Base-by-base conservation (phyloP, 1,140 invertebrate species). In the silkworm (Bombyx mori) region DNA sequence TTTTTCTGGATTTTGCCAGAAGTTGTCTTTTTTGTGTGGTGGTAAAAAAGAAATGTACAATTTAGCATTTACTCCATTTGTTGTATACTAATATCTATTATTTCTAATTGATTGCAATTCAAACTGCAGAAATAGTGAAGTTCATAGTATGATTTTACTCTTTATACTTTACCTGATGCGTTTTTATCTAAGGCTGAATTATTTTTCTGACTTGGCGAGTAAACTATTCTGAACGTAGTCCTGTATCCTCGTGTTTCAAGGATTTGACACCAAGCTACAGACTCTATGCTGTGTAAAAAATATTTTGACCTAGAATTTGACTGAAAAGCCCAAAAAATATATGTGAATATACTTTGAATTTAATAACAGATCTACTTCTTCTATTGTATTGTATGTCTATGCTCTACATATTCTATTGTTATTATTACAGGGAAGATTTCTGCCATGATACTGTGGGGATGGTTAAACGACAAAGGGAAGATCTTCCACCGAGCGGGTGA, bases 261-360 rank as follows among this genome's bases (percentile, higher is more conserved):
- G 53, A 96, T 88, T 81, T 97, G 94, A 86, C 96, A 97, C 86
- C 93, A 93, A 0, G 94, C 96, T 61, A 98, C 92, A 48, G 90
- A 91, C 66, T 97, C 95, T 70, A 97, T 96, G 66, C 93, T 92
- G 83, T 96, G 93, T 61, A 93, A 92, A 46, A 94, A 91, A 44
- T 95, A 91, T 69, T 89, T 90, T 58, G 83, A 79, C 56, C 78
- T 71, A 8, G 84, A 71, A 85, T 88, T 35, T 35, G 26, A 35
- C 26, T 35, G 26, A 35, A 35, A 35, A 35, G 4, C 26, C 26
- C 26, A 35, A 35, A 35, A 18, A 35, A 35, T 35, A 35, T 35
- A 35, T 35, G 75, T 10, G 81, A 80, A 64, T 48, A 59, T 1
- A 52, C 5, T 47, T 10, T 7, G 8, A 47, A 47, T 47, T 47